Base-by-base conservation (phyloP, 2,797 vertebrate species). In the Sarcoramphus papa region DNA sequence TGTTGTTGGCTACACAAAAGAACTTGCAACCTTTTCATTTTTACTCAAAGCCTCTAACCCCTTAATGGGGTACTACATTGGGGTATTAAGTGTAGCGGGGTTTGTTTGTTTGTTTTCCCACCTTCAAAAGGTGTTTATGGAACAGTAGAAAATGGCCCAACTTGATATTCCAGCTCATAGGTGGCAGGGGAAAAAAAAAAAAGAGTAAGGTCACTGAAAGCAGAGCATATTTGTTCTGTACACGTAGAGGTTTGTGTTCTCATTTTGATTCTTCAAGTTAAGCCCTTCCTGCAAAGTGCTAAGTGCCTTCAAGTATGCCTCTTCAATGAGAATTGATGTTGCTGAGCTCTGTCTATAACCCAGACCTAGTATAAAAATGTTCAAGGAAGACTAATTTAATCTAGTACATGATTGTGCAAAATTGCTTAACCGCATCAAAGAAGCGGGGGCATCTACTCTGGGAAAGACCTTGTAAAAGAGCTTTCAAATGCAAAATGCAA, bases 351-450 rank as follows among this genome's bases (percentile, higher is more conserved):
- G 14, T 74, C 70, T 85, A 57, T 84, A 94, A 70, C 51, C 35
- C 62, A 76, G 35, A 22, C 45, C n/a, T 64, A 62, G 37, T 75
- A 85, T 82, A 79, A 95, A 94, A 97, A 95, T 53, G 63, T 85
- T 89, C 82, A 97, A 95, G 91, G 91, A 94, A 97, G 95, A 82
- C 86, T 45, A 95, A 97, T 97, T 97, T 97, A 96, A 97, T 97
- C 94, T 96, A 85, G 94, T 95, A 92, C 53, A 22, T 82, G 92
- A 96, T 97, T 98, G 95, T 95, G 87, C 91, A 95, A 95, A 98
- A 98, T 98, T 96, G 94, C 95, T 95, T 97, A 96, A 97, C 97
- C 62, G 74, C 98, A 98, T 98, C 98, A 99, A 98, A 98, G 98
- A 47, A 90, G 53, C 84, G 35, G 53, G 74, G 91, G 85, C 83